Evolutionary conservation across 2,797 vertebrate genomes (phyloP).

Genomic region (Tadarida brasiliensis): DNA sequence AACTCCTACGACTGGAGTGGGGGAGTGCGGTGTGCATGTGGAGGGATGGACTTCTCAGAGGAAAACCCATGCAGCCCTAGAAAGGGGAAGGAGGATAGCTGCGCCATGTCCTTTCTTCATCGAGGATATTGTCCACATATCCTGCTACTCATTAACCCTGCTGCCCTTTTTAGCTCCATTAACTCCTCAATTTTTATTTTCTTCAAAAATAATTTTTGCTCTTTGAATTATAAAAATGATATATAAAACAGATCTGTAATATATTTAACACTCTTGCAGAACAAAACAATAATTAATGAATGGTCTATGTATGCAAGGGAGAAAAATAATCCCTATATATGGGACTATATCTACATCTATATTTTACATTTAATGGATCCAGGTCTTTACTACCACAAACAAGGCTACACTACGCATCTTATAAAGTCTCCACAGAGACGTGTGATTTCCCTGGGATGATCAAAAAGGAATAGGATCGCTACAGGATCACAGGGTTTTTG

Average conservation of each 20-base stretch:
- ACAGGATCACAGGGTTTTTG: neutral
- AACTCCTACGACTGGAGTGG: neutral
- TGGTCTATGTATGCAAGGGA: neutral
- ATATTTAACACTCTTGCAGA: neutral
- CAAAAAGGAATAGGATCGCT: neutral
- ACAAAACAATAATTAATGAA: conserved; percentile 26
- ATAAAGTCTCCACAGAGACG: neutral
- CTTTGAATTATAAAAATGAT: conserved; percentile 31
- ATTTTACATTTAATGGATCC: neutral
- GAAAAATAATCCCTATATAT: neutral
- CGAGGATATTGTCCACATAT: neutral
- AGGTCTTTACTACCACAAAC: neutral
- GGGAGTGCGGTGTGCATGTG: accelerated
- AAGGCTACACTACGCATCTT: neutral
- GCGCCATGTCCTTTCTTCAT: neutral
- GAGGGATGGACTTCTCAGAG: neutral
- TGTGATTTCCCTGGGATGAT: neutral
- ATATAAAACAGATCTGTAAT: neutral
- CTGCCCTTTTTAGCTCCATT: neutral
- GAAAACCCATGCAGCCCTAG: neutral
- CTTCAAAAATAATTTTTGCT: neutral
- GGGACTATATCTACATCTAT: neutral
- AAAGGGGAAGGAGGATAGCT: neutral
- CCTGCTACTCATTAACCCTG: neutral
- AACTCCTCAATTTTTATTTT: neutral